Conservation (phyloP, 2,113 vertebrate genomes). For the Opisthocomus hoazin region DNA sequence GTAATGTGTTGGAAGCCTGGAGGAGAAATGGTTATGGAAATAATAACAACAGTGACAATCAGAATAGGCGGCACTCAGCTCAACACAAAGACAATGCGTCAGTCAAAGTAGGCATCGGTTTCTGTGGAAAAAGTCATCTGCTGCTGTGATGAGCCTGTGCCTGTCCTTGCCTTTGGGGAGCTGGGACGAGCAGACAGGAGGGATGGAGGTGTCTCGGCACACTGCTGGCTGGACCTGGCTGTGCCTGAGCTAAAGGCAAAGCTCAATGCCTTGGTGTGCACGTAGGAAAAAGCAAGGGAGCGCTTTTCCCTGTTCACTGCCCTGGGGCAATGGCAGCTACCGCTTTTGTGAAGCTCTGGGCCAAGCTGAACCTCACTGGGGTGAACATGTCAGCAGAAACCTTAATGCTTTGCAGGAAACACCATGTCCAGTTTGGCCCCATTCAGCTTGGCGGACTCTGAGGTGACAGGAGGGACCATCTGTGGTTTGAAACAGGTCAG, state of each 20-base stretch:
- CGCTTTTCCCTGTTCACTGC: neutral
- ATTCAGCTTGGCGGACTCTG: neutral
- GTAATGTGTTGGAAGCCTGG: neutral
- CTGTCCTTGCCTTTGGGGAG: neutral
- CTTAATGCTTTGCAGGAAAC: neutral
- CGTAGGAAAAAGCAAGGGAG: neutral
- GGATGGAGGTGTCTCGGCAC: neutral
- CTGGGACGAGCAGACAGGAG: neutral
- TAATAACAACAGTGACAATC: neutral
- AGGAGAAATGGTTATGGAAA: conserved; percentile 13
- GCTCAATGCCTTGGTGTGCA: neutral
- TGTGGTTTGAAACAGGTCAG: neutral
- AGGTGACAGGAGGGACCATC: neutral
- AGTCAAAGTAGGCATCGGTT: neutral
- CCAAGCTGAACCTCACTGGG: neutral
- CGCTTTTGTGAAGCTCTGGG: neutral
- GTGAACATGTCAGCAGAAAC: neutral
- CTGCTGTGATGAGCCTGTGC: neutral
- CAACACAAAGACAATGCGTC: neutral
- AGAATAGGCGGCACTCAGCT: neutral
- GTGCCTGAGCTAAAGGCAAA: neutral
- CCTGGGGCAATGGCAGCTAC: neutral
- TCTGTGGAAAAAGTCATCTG: neutral
- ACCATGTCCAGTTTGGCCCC: neutral
- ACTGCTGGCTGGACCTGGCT: neutral